Base-by-base conservation (phyloP, 2,113 vertebrate species). In the Tympanuchus pallidicinctus region DNA sequence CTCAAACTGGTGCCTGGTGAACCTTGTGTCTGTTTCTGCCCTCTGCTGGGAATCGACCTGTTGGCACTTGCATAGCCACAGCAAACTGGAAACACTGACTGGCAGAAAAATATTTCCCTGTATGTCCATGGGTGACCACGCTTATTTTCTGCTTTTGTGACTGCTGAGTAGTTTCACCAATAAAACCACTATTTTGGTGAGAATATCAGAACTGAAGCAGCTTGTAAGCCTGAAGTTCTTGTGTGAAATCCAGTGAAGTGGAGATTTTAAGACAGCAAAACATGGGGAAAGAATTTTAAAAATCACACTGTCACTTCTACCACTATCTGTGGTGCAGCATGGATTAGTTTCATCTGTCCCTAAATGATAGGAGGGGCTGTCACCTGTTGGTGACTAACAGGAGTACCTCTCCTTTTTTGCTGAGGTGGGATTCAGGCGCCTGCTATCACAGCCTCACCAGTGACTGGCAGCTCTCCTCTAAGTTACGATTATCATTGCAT, bases 321-420 rank as follows among this genome's bases (percentile, higher is more conserved):
- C 34, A 34, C 34, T 34, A 6, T 34, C 40, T 30, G 15, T 3
- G 2, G 7, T 59, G 13, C 25, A 74, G 25, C 10, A 17, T 40
- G 56, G 63, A n/a, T 93, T 40, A 57, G 5, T 25, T 67, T 90
- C 3, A 88, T 83, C 3, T 24, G 42, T 5, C 6, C 11, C 25
- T 64, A 50, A 78, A 12, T 36, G 57, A 63, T 16, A 52, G 15
- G 3, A 52, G 25, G 27, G 15, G 17, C 14, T 56, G 72, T 42
- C 1, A 4, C 8, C 60, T 0, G 0, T 25, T 13, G 16, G 38
- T 56, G 34, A 40, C 15, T 43, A 28, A 77, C 67, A 8, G 12
- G 71, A 64, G 5, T 27, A 70, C 9, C 3, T 45, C 8, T 32
- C 15, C n/a, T 57, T 88, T 88, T 20, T 17, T 73, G 10, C 15